Evolutionary conservation across 2,113 vertebrate species (phyloP).

Genomic region (Mormyrus iriodes): DNA sequence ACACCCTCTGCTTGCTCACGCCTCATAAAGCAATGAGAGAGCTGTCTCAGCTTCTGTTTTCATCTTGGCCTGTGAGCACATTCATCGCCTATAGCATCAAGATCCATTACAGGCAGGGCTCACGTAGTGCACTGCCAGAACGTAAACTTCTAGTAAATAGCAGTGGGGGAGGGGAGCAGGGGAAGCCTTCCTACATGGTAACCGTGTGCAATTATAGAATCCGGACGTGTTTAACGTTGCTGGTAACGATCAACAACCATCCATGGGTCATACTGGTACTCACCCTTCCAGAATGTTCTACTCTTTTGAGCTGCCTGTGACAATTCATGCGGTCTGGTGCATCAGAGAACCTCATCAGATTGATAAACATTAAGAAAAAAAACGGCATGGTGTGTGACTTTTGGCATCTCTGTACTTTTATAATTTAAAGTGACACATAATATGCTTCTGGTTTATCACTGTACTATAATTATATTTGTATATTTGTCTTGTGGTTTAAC

Average conservation of each 20-base stretch:
- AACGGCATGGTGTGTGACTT: not conserved
- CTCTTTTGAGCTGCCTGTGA: not conserved
- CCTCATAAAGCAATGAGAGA: slow-evolving; percentile 34
- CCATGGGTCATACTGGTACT: not conserved
- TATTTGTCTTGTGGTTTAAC: not conserved
- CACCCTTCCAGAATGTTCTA: not conserved
- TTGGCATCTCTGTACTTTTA: not conserved
- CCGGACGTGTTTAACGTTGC: not conserved
- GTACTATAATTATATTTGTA: no score
- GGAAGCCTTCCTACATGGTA: not conserved
- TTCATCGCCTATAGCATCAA: slow-evolving; percentile 1
- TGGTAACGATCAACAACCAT: not conserved
- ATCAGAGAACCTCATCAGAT: not conserved
- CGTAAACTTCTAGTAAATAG: slow-evolving; percentile 44
- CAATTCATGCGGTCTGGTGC: not conserved
- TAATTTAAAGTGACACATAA: not conserved
- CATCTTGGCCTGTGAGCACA: slow-evolving; percentile 25
- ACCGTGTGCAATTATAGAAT: not conserved
- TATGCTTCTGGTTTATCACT: not conserved
- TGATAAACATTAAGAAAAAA: not conserved
- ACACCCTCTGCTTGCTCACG: slow-evolving; percentile 23
- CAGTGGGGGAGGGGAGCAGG: slow-evolving; percentile 20
- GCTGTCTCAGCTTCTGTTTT: slow-evolving; percentile 37
- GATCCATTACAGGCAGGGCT: slow-evolving; percentile 25
- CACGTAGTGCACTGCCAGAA: slow-evolving; percentile 22